Conservation (phyloP, 2,888 invertebrate species). For the Acholoe squamosa region DNA sequence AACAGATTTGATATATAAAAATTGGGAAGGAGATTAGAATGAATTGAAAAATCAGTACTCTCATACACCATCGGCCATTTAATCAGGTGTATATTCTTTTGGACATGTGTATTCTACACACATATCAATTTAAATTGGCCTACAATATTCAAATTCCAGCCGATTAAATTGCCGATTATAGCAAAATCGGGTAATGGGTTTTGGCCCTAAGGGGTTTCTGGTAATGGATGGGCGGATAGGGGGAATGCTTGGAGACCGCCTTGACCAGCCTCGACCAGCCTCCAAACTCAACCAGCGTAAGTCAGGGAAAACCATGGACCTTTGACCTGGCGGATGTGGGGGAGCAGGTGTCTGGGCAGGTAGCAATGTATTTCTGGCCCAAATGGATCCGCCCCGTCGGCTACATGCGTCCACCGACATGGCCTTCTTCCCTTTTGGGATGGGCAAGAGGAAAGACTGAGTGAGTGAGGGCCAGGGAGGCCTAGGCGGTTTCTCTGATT, state of each 20-base stretch:
- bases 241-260: background rate
- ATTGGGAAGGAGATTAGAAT: too few species aligned
- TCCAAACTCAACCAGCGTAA: background rate
- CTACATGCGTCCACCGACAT: background rate
- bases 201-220: too few species aligned
- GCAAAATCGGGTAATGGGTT: too few species aligned
- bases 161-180: too few species aligned
- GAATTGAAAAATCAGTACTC: too few species aligned
- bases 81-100: too few species aligned
- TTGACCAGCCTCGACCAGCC: too few species aligned
- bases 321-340: conserved; percentile 25
- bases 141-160: too few species aligned
- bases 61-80: too few species aligned
- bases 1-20: too few species aligned
- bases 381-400: background rate
- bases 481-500: conserved; percentile 1
- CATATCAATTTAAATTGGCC: too few species aligned
- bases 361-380: background rate
- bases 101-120: too few species aligned
- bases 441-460: background rate
- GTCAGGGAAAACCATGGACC: background rate
- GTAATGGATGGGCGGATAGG: background rate
- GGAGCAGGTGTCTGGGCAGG: background rate
- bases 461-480: background rate
- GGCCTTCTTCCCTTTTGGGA: background rate